Conservation (phyloP, 2,888 invertebrate species). For the Osmoderma eremita region DNA sequence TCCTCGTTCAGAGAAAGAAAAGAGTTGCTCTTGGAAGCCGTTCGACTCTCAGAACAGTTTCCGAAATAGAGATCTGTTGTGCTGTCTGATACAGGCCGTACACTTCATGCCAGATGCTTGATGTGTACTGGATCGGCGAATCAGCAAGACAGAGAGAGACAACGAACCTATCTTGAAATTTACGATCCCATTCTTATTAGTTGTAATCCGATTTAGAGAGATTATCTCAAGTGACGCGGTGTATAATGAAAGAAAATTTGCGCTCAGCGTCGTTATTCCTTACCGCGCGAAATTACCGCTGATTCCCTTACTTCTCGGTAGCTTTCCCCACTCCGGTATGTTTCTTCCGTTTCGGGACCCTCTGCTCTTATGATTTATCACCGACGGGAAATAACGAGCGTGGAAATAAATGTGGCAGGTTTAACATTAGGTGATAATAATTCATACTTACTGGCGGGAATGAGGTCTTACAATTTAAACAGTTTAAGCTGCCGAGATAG, state of each 20-base stretch:
- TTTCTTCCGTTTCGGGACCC: neutral
- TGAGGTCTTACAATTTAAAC: slow-evolving; percentile 33
- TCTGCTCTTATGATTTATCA: slow-evolving; percentile 18
- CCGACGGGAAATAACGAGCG: slow-evolving; percentile 27
- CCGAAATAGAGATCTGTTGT: slow-evolving; percentile 68
- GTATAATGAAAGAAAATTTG: slow-evolving; percentile 38
- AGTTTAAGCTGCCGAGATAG: slow-evolving; percentile 23
- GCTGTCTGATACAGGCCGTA: slow-evolving; percentile 69
- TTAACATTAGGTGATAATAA: slow-evolving; percentile 36
- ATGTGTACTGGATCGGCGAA: neutral
- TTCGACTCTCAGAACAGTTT: slow-evolving; percentile 65
- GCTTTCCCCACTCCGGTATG: neutral
- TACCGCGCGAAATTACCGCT: slow-evolving; percentile 30
- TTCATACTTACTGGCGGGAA: slow-evolving; percentile 31
- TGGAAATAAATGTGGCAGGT: slow-evolving; percentile 33
- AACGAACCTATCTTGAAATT: slow-evolving; percentile 17
- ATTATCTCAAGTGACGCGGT: slow-evolving; percentile 29
- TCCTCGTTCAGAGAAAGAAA: slow-evolving; percentile 18
- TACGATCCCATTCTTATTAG: slow-evolving; percentile 36
- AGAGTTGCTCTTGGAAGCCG: slow-evolving; percentile 9
- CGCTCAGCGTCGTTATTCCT: slow-evolving; percentile 23
- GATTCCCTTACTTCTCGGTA: slow-evolving; percentile 4
- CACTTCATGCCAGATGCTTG: neutral
- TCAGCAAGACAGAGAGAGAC: neutral
- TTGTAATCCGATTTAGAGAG: slow-evolving; percentile 35